phyloP scores from a whole-genome alignment of 2,888 invertebrate species.

The Hirtodrosophila alboralis region DNA sequence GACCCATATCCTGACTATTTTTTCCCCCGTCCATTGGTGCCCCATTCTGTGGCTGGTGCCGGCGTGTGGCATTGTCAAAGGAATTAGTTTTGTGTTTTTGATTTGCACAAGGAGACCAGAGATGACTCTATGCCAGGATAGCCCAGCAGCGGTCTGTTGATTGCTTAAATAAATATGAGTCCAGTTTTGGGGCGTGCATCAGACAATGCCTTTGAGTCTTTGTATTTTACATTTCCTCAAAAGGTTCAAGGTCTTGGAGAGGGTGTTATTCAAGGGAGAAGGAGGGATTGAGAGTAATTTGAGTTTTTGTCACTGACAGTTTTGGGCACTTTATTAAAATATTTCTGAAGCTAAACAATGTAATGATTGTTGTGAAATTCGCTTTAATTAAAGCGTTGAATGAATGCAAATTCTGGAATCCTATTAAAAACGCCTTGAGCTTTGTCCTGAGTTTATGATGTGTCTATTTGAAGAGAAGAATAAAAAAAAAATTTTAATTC shows the following conservation, averaged over 20 bases:
- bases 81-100: slow-evolving; percentile 79
- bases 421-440: slow-evolving; percentile 5
- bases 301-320: slow-evolving; percentile 71
- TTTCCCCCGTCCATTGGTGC: slow-evolving; percentile 8
- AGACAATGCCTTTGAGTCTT: slow-evolving; percentile 70
- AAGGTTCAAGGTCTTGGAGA: slow-evolving; percentile 4
- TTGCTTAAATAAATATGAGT: slow-evolving; percentile 76
- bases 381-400: slow-evolving; percentile 2
- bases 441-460: not conserved
- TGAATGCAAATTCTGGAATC: slow-evolving; percentile 7
- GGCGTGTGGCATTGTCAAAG: slow-evolving; percentile 77
- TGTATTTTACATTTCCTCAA: slow-evolving; percentile 57
- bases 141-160: slow-evolving; percentile 66
- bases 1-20: slow-evolving; percentile 22
- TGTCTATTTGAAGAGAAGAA: not conserved
- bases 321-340: slow-evolving; percentile 76
- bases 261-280: not conserved
- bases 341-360: slow-evolving; percentile 49
- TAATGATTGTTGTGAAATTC: slow-evolving; percentile 48
- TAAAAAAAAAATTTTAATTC: no score
- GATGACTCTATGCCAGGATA: slow-evolving; percentile 27
- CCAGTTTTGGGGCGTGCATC: slow-evolving; percentile 63
- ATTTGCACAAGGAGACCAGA: slow-evolving; percentile 69
- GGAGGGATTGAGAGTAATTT: slow-evolving; percentile 51
- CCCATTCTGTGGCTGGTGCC: slow-evolving; percentile 40